Conservation (phyloP, 2,113 vertebrate species). For the Datnioides undecimradiatus region DNA sequence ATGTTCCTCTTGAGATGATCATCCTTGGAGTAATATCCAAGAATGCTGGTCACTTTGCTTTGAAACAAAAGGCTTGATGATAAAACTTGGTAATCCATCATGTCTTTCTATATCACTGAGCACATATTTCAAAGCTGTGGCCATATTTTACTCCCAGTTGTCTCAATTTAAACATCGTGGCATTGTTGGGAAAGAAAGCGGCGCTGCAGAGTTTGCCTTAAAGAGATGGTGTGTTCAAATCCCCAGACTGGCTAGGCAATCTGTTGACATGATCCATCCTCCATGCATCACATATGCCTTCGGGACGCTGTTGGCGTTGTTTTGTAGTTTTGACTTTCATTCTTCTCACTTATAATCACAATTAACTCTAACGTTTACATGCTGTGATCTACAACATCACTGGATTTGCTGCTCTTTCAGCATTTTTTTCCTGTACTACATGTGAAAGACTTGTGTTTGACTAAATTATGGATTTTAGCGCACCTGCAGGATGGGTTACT, state of each 20-base stretch:
- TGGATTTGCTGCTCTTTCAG: too few species aligned
- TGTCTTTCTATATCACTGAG: not conserved
- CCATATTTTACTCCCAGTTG: not conserved
- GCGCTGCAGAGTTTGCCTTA: not conserved
- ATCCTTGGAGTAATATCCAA: constrained; percentile 4
- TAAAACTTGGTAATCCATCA: not conserved
- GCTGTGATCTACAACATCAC: not conserved
- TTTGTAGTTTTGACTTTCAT: too few species aligned
- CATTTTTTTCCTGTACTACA: too few species aligned
- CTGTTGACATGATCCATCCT: not conserved
- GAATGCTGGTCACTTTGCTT: constrained; percentile 5
- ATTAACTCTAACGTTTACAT: not conserved
- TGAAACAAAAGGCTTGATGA: constrained; percentile 1
- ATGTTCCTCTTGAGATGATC: not conserved
- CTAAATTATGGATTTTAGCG: too few species aligned
- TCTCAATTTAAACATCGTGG: not conserved
- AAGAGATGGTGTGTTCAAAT: not conserved
- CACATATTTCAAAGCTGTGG: not conserved
- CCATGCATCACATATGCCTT: too few species aligned
- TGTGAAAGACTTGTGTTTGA: too few species aligned
- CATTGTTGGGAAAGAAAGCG: too few species aligned
- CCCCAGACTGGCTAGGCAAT: not conserved
- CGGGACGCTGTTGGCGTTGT: not conserved
- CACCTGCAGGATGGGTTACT: too few species aligned
- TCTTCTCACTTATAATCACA: not conserved